Evolutionary conservation across 2,888 invertebrate genomes (phyloP).

Genomic region (Ophion ellenae): DNA sequence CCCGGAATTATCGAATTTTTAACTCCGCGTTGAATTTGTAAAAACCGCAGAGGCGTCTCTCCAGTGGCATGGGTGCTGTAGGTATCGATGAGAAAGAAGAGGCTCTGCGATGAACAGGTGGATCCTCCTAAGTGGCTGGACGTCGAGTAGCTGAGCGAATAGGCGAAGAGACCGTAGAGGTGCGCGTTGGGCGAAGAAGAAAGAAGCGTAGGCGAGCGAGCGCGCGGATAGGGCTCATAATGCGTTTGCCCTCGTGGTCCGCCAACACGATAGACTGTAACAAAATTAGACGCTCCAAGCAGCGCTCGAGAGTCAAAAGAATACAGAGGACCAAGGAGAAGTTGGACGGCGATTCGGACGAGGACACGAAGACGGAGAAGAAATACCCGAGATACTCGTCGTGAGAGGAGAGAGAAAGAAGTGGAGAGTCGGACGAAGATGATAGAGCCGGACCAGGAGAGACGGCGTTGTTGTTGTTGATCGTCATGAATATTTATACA

Average conservation of each 20-base stretch:
- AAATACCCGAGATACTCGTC: constrained; percentile 42
- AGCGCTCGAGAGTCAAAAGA: constrained; percentile 73
- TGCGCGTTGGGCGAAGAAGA: background rate
- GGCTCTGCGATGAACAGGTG: background rate
- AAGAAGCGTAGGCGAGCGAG: constrained; percentile 50
- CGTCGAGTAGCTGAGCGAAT: background rate
- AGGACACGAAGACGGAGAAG: constrained; percentile 55
- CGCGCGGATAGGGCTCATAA: constrained; percentile 72
- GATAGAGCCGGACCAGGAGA: background rate
- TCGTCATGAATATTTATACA: constrained; percentile 32
- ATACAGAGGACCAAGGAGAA: constrained; percentile 69
- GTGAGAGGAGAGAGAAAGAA: constrained; percentile 10
- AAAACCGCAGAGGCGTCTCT: too few relatives aligned
- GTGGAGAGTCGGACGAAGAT: background rate
- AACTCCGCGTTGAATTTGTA: background rate
- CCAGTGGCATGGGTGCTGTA: too few relatives aligned
- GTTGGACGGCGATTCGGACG: constrained; percentile 64
- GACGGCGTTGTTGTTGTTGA: constrained; percentile 25
- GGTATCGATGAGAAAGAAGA: background rate
- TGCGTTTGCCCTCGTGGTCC: constrained; percentile 77
- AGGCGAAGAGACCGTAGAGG: background rate
- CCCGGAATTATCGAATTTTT: background rate
- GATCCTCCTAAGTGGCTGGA: background rate
- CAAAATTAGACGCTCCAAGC: constrained; percentile 77
- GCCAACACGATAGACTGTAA: constrained; percentile 75